phyloP scores from a whole-genome alignment of 2,797 vertebrate genomes.

The Characodon lateralis region DNA sequence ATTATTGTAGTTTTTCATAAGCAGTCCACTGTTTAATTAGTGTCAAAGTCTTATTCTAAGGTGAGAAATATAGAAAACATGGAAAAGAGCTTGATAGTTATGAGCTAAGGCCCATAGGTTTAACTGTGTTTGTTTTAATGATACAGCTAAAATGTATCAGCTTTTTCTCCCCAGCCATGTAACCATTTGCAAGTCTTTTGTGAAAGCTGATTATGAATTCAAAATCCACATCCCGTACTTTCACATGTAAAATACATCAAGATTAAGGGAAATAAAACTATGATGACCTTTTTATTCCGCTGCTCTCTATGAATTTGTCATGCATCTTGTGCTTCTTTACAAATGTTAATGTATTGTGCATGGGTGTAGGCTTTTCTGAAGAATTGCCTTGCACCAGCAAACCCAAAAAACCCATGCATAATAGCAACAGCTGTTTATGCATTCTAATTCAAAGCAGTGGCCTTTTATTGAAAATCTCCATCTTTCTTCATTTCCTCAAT shows the following conservation, averaged over 20 bases:
- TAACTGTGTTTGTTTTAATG: background rate
- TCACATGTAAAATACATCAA: constrained; percentile 23
- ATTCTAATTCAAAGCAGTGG: constrained; percentile 79
- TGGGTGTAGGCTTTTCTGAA: constrained; percentile 58
- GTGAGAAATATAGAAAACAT: background rate
- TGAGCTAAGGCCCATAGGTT: background rate
- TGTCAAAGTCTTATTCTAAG: background rate
- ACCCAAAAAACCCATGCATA: constrained; percentile 63
- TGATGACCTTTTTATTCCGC: constrained; percentile 46
- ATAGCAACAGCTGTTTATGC: constrained; percentile 80
- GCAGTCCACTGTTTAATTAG: background rate
- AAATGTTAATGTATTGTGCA: constrained; percentile 63
- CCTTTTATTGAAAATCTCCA: constrained; percentile 73
- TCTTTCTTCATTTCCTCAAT: constrained; percentile 80
- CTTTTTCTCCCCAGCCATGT: background rate
- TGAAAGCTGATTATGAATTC: background rate
- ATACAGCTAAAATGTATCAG: background rate
- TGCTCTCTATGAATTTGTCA: constrained; percentile 37
- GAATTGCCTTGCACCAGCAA: constrained; percentile 57
- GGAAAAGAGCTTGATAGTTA: background rate
- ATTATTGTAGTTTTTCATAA: background rate
- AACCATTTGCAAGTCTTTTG: background rate
- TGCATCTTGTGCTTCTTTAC: constrained; percentile 44
- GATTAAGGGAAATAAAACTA: constrained; percentile 21
- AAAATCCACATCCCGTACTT: constrained; percentile 11